These are phyloP conservation scores for Monoplex corrugatus DNA, from an alignment of 2,888 invertebrate species.

Conservation along the genomic window DNA sequence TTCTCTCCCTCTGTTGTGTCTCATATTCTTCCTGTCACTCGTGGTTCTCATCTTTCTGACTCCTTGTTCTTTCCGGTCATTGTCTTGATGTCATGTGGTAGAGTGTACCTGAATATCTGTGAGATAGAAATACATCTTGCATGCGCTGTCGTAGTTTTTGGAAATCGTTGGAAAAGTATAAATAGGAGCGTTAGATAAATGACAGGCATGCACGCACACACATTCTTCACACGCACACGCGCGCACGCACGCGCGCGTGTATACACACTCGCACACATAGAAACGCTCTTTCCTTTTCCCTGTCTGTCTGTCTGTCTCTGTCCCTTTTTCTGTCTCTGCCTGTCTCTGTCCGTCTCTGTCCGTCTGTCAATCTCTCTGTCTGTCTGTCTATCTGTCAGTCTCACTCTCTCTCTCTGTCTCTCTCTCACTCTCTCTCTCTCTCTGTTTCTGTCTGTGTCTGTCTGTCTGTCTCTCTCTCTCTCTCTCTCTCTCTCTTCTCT, in stretches of 20 bases:
- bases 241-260: not conserved
- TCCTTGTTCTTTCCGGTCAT: too few species aligned
- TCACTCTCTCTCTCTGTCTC: constrained; percentile 41
- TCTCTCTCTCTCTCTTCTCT: not conserved
- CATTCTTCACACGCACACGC: not conserved
- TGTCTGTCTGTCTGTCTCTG: not conserved
- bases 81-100: too few species aligned
- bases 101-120: too few species aligned
- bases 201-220: constrained; percentile 5
- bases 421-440: constrained; percentile 45
- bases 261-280: not conserved
- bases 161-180: too few species aligned
- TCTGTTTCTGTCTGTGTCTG: not conserved
- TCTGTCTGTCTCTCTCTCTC: not conserved
- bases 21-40: too few species aligned
- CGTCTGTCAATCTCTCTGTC: too few species aligned
- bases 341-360: not conserved
- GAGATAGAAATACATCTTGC: too few species aligned
- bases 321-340: not conserved
- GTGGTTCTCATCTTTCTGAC: too few species aligned
- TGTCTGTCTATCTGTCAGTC: not conserved
- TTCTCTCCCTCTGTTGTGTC: too few species aligned
- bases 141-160: too few species aligned
- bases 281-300: not conserved
- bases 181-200: too few species aligned